Conservation (phyloP, 2,113 vertebrate genomes). For the Tichodroma muraria region DNA sequence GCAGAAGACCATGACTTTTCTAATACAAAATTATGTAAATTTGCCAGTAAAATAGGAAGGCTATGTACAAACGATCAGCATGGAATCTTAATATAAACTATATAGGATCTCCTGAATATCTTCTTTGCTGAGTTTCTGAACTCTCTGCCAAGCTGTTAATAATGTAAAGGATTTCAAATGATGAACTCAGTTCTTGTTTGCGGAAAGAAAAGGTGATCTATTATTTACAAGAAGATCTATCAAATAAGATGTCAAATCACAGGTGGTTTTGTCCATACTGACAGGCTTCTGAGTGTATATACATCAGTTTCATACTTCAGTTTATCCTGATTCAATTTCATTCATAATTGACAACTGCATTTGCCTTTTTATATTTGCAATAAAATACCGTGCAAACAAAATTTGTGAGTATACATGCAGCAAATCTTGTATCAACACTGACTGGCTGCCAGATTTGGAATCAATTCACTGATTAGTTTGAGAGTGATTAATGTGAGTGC, state of each 20-base stretch:
- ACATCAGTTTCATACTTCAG: background rate
- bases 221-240: background rate
- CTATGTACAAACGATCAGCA: background rate
- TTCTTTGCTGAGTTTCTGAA: background rate
- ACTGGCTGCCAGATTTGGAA: background rate
- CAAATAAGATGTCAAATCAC: background rate
- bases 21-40: background rate
- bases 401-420: background rate
- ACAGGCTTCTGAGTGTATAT: background rate
- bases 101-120: background rate
- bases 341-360: background rate
- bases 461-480: background rate
- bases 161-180: background rate
- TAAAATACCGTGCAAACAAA: conserved; percentile 5
- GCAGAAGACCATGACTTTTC: background rate
- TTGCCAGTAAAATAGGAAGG: background rate
- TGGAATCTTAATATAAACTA: background rate
- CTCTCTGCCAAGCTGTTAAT: background rate
- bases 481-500: background rate
- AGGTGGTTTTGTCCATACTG: background rate
- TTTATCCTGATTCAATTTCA: background rate
- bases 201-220: background rate
- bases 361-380: conserved; percentile 4
- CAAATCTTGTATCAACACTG: background rate
- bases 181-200: background rate